Evolutionary conservation across 2,113 vertebrate species (phyloP).

Genomic region (Bettongia penicillata): DNA sequence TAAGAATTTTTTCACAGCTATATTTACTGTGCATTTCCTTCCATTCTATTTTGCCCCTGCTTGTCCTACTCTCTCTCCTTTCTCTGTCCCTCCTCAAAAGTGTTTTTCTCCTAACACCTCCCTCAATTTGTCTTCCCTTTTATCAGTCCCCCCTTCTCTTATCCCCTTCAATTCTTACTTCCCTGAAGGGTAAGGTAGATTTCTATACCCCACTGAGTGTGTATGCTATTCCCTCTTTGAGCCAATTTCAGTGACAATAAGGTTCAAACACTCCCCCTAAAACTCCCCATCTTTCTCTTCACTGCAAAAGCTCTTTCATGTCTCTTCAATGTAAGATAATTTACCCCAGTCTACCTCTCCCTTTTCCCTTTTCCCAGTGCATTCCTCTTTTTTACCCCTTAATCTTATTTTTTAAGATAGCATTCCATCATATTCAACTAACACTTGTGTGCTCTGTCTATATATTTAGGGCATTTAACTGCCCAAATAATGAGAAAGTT

Average conservation of each 20-base stretch:
- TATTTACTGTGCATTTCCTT: too few relatives aligned
- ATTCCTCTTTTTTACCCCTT: not conserved
- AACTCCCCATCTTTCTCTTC: not conserved
- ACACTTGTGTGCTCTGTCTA: not conserved
- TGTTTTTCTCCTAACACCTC: too few relatives aligned
- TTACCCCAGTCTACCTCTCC: not conserved
- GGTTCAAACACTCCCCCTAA: not conserved
- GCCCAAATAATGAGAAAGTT: not conserved
- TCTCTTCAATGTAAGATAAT: not conserved
- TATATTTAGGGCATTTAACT: not conserved
- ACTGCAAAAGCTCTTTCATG: not conserved
- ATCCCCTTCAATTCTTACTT: too few relatives aligned
- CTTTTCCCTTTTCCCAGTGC: not conserved
- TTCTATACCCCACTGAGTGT: too few relatives aligned
- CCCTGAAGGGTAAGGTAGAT: too few relatives aligned
- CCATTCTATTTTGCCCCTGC: too few relatives aligned
- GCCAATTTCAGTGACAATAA: not conserved
- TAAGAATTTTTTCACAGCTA: too few relatives aligned
- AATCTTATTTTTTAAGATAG: not conserved
- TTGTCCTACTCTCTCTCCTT: too few relatives aligned
- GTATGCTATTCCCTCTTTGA: too few relatives aligned
- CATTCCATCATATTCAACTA: not conserved
- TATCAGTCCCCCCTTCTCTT: too few relatives aligned
- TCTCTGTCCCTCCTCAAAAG: too few relatives aligned
- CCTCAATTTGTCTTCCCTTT: too few relatives aligned